Percentiles rank a stretch among this genome's conserved stretches.
These are phyloP conservation scores for Turritopsis dohrnii DNA, from an alignment of 30 jellyfish, hydroid and myxozoan species.

Conservation along the genomic window DNA sequence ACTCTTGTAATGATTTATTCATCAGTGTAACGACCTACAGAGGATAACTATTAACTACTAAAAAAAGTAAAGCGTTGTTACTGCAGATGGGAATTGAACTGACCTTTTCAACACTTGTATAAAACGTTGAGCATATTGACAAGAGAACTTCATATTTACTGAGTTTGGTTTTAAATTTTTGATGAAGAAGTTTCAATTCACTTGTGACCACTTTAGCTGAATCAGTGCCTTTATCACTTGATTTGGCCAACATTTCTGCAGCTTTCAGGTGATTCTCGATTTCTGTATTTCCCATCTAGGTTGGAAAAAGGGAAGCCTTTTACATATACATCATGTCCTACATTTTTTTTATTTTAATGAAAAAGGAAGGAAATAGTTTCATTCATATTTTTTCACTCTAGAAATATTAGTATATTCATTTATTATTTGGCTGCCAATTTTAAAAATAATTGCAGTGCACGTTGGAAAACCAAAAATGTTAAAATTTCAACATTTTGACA, in stretches of 20 bases:
- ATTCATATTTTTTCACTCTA: too few relatives aligned
- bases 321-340: too few relatives aligned
- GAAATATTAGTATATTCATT: too few relatives aligned
- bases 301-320: neutral
- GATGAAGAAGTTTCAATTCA: conserved; percentile 72
- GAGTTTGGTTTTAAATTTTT: conserved; percentile 65
- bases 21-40: conserved; percentile 53
- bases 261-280: conserved; percentile 61
- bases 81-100: neutral
- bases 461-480: neutral
- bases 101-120: conserved; percentile 85
- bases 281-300: conserved; percentile 72
- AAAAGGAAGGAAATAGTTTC: too few relatives aligned
- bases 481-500: neutral
- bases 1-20: conserved; percentile 55
- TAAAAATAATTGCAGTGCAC: neutral
- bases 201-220: conserved; percentile 54
- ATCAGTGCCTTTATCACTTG: conserved; percentile 61
- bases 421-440: neutral
- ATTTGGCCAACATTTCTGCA: conserved; percentile 62
- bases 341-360: too few relatives aligned
- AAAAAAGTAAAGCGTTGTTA: neutral
- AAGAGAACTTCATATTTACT: conserved; percentile 65
- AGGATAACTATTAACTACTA: neutral
- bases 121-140: conserved; percentile 73